Evolutionary conservation across 1,140 invertebrate species (phyloP).

Genomic region (Drosophila orena): DNA sequence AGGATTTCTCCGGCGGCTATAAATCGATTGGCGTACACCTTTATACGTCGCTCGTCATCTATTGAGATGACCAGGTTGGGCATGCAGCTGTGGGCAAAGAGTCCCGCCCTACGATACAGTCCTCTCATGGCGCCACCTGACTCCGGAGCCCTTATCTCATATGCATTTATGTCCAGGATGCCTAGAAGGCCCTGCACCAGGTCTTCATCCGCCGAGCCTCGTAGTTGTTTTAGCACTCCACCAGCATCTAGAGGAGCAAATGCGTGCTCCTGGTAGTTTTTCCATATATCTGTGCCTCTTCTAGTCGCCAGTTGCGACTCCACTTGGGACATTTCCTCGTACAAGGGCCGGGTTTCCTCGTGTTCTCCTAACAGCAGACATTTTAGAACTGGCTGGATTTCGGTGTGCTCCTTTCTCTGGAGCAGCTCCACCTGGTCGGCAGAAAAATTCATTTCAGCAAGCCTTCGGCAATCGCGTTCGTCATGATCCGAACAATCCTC

Average conservation of each 20-base stretch:
- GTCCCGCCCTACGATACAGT: constrained; percentile 87
- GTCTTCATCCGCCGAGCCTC: constrained; percentile 79
- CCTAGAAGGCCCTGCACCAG: constrained; percentile 88
- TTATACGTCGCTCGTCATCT: constrained; percentile 87
- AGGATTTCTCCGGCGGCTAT: constrained; percentile 88
- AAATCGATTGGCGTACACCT: constrained; percentile 87
- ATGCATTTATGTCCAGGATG: constrained; percentile 89
- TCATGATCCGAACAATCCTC: constrained; percentile 87
- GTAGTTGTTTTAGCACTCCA: constrained; percentile 65
- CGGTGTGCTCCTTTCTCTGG: constrained; percentile 35
- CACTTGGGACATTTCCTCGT: constrained; percentile 87
- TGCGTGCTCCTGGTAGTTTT: constrained; percentile 86
- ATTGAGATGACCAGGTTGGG: constrained; percentile 88
- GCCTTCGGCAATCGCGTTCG: constrained; percentile 54
- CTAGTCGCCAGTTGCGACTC: constrained; percentile 87
- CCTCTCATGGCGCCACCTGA: constrained; percentile 86
- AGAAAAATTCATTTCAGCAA: constrained; percentile 33
- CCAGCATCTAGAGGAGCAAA: constrained; percentile 79
- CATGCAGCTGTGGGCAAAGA: constrained; percentile 90
- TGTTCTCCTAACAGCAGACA: constrained; percentile 86
- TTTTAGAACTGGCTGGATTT: constrained; percentile 51
- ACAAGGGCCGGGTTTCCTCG: constrained; percentile 86
- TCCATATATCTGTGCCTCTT: constrained; percentile 86
- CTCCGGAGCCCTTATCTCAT: constrained; percentile 87
- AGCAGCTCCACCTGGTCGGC: constrained; percentile 47